Evolutionary conservation across 2,113 vertebrate species (phyloP).

Genomic region (Donacobius atricapilla): DNA sequence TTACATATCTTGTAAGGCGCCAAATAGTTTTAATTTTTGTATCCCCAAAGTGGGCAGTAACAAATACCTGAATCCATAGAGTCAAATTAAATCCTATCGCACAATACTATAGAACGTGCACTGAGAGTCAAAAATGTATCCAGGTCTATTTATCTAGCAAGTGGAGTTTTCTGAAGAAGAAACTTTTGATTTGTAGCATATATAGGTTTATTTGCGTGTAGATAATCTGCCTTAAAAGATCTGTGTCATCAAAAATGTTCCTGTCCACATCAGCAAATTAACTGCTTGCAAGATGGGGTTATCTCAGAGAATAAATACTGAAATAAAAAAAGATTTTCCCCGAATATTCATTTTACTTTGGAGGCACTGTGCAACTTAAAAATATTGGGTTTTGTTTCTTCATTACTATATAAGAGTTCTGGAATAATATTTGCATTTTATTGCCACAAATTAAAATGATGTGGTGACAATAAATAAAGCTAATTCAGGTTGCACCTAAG

Average conservation of each 20-base stretch:
- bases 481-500: neutral
- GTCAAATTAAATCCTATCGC: constrained; percentile 28
- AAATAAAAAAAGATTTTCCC: neutral
- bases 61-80: neutral
- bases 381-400: neutral
- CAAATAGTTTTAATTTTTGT: constrained; percentile 44
- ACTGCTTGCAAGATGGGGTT: neutral
- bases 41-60: constrained; percentile 21
- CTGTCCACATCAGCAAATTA: neutral
- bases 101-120: neutral
- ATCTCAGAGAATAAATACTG: constrained; percentile 17
- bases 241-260: neutral
- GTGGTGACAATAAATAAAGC: neutral
- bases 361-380: neutral
- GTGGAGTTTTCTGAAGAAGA: constrained; percentile 24
- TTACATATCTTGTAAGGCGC: neutral
- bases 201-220: neutral
- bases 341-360: neutral
- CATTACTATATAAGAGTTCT: neutral
- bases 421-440: neutral
- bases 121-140: neutral
- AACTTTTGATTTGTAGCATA: constrained; percentile 56
- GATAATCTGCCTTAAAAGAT: constrained; percentile 20
- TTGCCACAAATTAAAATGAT: neutral
- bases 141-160: neutral